Conservation (phyloP, 1,140 invertebrate genomes). For the Temnothorax longispinosus region DNA sequence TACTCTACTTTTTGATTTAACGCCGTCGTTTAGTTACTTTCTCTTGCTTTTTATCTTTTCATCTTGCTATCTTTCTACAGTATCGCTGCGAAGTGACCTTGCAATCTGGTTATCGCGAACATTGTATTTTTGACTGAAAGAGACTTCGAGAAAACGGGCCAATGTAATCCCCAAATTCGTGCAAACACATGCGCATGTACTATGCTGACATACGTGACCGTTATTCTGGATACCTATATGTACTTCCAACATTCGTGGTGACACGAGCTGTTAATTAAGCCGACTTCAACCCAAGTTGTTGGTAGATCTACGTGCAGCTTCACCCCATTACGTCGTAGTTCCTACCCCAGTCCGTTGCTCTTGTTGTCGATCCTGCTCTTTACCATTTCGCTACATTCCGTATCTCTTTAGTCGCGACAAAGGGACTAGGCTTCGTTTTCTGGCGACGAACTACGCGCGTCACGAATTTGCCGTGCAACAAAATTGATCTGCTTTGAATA, state of each 20-base stretch:
- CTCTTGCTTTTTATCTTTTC: not conserved
- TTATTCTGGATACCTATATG: constrained; percentile 46
- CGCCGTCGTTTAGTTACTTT: not conserved
- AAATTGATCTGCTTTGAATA: not conserved
- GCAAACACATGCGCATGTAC: constrained; percentile 1
- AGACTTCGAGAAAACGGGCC: not conserved
- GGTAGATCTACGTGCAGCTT: constrained; percentile 26
- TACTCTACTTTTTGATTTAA: not conserved
- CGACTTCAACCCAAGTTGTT: constrained; percentile 68
- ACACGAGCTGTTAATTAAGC: constrained; percentile 72
- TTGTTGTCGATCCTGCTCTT: constrained; percentile 35
- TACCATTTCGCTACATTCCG: not conserved
- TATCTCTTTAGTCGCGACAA: constrained; percentile 18
- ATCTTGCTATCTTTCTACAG: not conserved
- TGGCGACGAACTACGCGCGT: not conserved
- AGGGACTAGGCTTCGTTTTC: not conserved
- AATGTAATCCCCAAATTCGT: constrained; percentile 19
- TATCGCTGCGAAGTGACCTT: not conserved
- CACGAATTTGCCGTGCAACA: not conserved
- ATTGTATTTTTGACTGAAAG: constrained; percentile 20
- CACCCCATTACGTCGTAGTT: constrained; percentile 19
- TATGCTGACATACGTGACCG: constrained; percentile 34
- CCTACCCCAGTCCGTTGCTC: constrained; percentile 7
- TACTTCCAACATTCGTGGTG: constrained; percentile 51
- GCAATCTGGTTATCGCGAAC: constrained; percentile 1